Base-by-base conservation (phyloP, 2,113 vertebrate species). In the Uropsilus gracilis region DNA sequence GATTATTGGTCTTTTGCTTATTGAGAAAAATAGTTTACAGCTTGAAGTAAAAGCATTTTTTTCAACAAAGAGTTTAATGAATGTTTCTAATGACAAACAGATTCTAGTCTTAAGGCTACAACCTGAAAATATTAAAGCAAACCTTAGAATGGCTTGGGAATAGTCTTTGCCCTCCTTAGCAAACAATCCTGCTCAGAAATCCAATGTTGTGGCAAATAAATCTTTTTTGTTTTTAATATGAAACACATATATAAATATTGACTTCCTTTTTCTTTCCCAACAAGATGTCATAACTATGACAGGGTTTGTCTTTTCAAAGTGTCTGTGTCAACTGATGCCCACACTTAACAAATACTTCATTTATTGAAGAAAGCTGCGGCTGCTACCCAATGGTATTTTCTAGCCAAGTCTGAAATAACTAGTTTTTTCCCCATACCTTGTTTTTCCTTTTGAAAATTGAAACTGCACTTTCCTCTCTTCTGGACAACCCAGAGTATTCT, bases 51-150 rank as follows among this genome's bases (percentile, higher is more conserved):
- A 80, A 34, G 44, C 30, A 13, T 85, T 55, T 55, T 55, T 82
- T 68, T 84, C 37, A 75, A 71, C 28, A 94, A 91, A 76, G 13
- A 32, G 71, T 95, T 86, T 72, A 89, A 87, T 64, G 57, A 90
- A 59, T 94, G 48, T 95, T 95, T 78, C 37, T 48, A 76, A 80
- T 64, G 44, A 61, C 18, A 77, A 73, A 64, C 34, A 78, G 63
- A 64, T 88, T 94, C 53, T 69, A 50, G 16, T 39, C 73, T 92
- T 86, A 55, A 94, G 81, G 20, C 72, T 90, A 24, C 68, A 93
- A 90, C 77, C 73, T 89, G 55, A 78, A 86, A 95, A 77, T 71
- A 75, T 78, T 86, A 69, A 90, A 92, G 46, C n/a, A 69, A 76
- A 80, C 28, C 32, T 95, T 94, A 80, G 55, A 91, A 80, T 75